phyloP scores from a whole-genome alignment of 2,888 invertebrate species.

The Campaea margaritaria region DNA sequence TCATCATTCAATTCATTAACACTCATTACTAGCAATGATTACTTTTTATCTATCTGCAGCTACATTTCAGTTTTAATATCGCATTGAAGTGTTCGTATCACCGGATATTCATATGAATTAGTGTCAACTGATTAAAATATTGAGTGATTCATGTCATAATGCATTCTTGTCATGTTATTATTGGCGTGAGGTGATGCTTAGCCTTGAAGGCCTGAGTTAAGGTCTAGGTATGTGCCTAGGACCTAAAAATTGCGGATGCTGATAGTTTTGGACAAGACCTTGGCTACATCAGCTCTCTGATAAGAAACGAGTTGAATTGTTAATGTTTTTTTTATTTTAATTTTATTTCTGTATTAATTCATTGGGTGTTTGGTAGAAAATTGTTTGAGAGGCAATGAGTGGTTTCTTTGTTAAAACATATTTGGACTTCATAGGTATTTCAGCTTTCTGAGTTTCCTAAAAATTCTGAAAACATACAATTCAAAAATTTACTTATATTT shows the following conservation, averaged over 20 bases:
- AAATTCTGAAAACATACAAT: no score
- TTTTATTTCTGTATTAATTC: no score
- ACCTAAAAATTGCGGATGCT: constrained; percentile 44
- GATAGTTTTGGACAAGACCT: constrained; percentile 39
- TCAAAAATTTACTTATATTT: no score
- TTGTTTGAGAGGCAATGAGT: no score
- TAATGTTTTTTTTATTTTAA: not conserved
- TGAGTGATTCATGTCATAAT: constrained; percentile 15
- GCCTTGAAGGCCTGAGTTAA: constrained; percentile 44
- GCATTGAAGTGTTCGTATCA: constrained; percentile 11
- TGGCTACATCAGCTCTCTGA: not conserved
- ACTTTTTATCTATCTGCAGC: not conserved
- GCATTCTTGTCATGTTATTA: constrained; percentile 21
- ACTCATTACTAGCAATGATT: not conserved
- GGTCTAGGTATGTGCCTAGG: constrained; percentile 27
- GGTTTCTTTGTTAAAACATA: no score
- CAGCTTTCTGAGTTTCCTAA: no score
- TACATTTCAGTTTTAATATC: constrained; percentile 13
- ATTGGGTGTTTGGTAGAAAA: no score
- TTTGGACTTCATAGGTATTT: no score
- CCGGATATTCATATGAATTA: constrained; percentile 23
- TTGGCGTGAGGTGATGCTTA: constrained; percentile 15
- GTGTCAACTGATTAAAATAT: constrained; percentile 16
- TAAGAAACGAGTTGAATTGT: not conserved
- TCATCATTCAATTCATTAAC: no score